These are phyloP conservation scores for Antedon mediterranea DNA, from an alignment of 53 echinoderm and acorn worm species.

Conservation along the genomic window DNA sequence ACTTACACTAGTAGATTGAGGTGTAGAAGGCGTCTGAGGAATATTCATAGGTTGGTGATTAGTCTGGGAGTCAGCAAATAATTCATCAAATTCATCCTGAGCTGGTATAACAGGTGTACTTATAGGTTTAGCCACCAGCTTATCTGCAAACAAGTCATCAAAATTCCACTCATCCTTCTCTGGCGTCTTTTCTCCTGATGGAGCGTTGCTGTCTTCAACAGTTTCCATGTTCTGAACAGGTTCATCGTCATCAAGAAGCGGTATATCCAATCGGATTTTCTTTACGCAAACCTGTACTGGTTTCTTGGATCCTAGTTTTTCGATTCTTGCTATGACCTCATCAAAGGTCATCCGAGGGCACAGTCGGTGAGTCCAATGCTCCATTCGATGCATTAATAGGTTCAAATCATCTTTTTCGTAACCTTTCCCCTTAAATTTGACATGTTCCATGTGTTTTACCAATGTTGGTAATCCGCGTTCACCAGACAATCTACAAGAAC, in stretches of 20 bases:
- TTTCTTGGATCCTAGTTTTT: conserved; percentile 80
- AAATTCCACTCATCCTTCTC: conserved; percentile 10
- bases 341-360: conserved; percentile 92
- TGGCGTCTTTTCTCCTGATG: neutral
- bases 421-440: conserved; percentile 98
- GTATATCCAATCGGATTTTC: conserved; percentile 92
- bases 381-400: conserved; percentile 66
- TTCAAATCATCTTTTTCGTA: conserved; percentile 77
- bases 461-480: conserved; percentile 67
- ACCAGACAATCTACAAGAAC: conserved; percentile 37
- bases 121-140: neutral
- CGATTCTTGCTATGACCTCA: conserved; percentile 80
- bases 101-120: neutral
- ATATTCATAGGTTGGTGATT: too few relatives aligned
- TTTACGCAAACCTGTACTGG: conserved; percentile 78
- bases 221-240: neutral
- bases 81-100: neutral
- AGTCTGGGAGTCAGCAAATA: neutral
- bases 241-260: conserved; percentile 63
- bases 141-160: neutral
- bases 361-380: conserved; percentile 89
- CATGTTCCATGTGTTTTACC: conserved; percentile 65
- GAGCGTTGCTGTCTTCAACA: neutral
- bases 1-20: neutral
- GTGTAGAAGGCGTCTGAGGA: too few relatives aligned